A percentile compares a stretch with the other conserved stretches of the same genome.
Conservation (phyloP, 2,888 invertebrate species). For the Caenorhabditis sp. region DNA sequence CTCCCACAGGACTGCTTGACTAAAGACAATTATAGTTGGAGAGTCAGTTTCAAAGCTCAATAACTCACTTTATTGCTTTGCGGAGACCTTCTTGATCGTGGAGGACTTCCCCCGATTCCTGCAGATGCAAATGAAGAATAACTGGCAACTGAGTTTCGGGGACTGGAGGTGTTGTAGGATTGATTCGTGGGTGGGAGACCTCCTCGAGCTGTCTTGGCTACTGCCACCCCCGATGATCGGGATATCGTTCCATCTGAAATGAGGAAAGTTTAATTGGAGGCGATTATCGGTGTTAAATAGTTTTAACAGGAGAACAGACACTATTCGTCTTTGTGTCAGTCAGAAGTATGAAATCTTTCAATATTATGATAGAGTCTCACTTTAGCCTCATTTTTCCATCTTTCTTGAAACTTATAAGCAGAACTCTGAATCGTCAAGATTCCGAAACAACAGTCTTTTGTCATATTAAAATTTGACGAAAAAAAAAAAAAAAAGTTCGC, state of each 20-base stretch:
- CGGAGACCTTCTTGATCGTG: slow-evolving; percentile 71
- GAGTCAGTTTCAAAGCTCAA: not conserved
- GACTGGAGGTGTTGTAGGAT: slow-evolving; percentile 62
- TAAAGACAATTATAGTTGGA: slow-evolving; percentile 41
- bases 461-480: no score
- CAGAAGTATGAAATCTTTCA: no score
- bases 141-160: slow-evolving; percentile 70
- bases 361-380: no score
- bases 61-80: slow-evolving; percentile 73
- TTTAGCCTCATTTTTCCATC: no score
- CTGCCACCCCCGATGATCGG: slow-evolving; percentile 49
- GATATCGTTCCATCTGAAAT: slow-evolving; percentile 63
- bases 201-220: slow-evolving; percentile 23
- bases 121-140: slow-evolving; percentile 72
- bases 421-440: no score
- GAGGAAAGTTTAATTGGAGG: not conserved
- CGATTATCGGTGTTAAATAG: no score
- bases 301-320: no score
- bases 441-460: no score
- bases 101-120: slow-evolving; percentile 70
- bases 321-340: no score
- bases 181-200: slow-evolving; percentile 50
- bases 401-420: no score
- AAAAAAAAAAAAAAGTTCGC: not conserved
- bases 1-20: slow-evolving; percentile 74